These are phyloP conservation scores for Enteromius paludinosus DNA, from an alignment of 2,797 vertebrate species.

Conservation along the genomic window DNA sequence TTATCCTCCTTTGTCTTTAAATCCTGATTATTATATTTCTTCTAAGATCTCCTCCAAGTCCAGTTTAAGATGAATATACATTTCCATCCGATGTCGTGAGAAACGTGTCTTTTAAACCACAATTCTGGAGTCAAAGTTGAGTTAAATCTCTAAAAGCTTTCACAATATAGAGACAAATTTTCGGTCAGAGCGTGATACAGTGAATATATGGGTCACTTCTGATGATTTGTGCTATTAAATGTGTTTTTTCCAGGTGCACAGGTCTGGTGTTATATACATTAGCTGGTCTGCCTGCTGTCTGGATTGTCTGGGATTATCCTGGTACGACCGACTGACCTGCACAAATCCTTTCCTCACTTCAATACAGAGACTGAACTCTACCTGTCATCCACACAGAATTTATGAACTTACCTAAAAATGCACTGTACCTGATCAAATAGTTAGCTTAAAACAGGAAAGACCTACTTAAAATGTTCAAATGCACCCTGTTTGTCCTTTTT, in stretches of 20 bases:
- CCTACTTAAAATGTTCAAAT: background rate
- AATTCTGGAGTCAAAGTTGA: background rate
- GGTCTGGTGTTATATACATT: conserved; percentile 15
- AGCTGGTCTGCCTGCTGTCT: conserved; percentile 23
- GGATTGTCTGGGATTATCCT: conserved; percentile 53
- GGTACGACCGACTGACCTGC: conserved; percentile 21
- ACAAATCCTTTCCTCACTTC: conserved; percentile 53
- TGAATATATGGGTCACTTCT: background rate
- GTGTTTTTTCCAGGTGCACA: background rate
- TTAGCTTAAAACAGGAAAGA: background rate
- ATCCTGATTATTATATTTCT: background rate
- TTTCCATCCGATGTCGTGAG: background rate
- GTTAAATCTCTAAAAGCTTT: background rate
- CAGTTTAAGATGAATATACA: background rate
- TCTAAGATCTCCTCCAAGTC: background rate
- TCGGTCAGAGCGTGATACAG: background rate
- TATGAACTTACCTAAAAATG: background rate
- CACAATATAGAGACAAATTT: background rate
- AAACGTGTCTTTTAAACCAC: background rate
- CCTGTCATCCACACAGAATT: background rate
- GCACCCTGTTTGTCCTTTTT: background rate
- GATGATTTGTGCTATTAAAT: conserved; percentile 7
- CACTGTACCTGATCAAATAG: background rate
- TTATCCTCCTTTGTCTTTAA: background rate
- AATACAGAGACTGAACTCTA: background rate